A percentile compares a stretch with the other conserved stretches of the same genome.
These are phyloP conservation scores for Falco berigora DNA, from an alignment of 2,797 vertebrate species.

Conservation along the genomic window DNA sequence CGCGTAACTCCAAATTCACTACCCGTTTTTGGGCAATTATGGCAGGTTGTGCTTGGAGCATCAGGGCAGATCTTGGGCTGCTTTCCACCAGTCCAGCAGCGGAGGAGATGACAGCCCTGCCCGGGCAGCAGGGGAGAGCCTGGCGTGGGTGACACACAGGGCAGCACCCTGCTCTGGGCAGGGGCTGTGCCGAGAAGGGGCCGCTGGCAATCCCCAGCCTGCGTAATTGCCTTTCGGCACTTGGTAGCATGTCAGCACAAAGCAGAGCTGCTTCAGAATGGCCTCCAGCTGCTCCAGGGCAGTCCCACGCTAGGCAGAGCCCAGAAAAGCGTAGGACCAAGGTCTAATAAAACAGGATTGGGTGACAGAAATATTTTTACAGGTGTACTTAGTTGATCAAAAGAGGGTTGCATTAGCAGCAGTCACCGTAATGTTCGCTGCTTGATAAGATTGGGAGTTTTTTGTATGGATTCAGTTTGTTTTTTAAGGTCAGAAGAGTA, in stretches of 20 bases:
- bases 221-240: neutral
- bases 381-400: neutral
- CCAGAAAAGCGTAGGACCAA: neutral
- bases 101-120: neutral
- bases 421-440: accelerated
- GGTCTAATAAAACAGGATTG: neutral
- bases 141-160: neutral
- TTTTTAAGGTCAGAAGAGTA: neutral
- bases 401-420: neutral
- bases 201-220: slow-evolving; percentile 1
- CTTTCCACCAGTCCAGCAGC: neutral
- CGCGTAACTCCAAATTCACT: neutral
- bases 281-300: neutral
- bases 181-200: neutral
- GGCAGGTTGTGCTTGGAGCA: neutral
- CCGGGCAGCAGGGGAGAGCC: neutral
- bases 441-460: neutral
- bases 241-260: neutral
- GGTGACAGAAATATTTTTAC: neutral
- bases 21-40: accelerated
- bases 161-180: neutral
- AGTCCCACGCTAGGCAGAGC: neutral
- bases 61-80: neutral
- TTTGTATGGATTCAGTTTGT: neutral
- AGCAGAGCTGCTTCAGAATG: neutral